Base-by-base conservation (phyloP, 2,888 invertebrate genomes). In the Ametastegia equiseti region DNA sequence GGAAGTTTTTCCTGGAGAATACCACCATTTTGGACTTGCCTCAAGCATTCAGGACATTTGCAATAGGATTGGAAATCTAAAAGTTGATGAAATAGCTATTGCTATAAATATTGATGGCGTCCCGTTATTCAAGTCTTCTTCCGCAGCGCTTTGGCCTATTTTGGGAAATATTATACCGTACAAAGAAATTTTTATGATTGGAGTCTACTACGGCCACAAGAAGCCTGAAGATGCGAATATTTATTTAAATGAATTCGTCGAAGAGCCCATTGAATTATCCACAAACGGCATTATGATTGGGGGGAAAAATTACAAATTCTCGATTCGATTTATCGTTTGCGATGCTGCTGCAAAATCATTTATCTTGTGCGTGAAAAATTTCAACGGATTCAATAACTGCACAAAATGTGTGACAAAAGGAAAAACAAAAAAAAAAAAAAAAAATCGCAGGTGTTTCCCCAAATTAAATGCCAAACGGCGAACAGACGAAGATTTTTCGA, bases 141-240 rank as follows among this genome's bases (percentile, higher is more conserved):
- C 81, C 47, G 81, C 81, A 79, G 60, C 81, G 81, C 73, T 81
- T 60, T 81, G 81, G 81, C 81, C 81, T n/a, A 81, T 81, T 80
- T 80, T 81, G 79, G 81, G 63, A 81, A n/a, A 81, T 79, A 73
- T 81, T 81, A 80, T 81, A 81, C 71, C 80, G 47, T 81, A 81
- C 63, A 47, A 81, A 80, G 73, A 81, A 81, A 50, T 79, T 71
- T 81, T 81, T 45, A 81, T 81, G 81, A 73, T 81, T 81, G 79
- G 79, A 63, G 81, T 80, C 23, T 81, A 81, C 65, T 81, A 45
- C 7, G 45, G 45, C 45, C 45, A 45, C 45, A 45, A 45, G n/a
- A 45, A 45, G 75, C 80, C 81, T 79, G 69, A 81, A 57, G 71
- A 81, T 42, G 45, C 45, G 45, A 45, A 45, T 45, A 47, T 45